Conservation (phyloP, 2,888 invertebrate species). For the Eupithecia subumbrata region DNA sequence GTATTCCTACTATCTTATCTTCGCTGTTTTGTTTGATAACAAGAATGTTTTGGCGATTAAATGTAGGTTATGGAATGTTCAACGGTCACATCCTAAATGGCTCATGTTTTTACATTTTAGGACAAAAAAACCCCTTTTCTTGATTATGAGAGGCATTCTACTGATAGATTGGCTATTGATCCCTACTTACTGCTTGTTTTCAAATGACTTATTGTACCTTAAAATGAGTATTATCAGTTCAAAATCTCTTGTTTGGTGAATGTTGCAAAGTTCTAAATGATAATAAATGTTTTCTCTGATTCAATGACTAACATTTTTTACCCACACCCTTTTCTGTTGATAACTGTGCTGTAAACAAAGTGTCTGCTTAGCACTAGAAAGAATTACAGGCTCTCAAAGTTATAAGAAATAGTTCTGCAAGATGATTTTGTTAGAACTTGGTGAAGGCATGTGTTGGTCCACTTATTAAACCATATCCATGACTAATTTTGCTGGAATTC, state of each 20-base stretch:
- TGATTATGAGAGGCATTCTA: slow-evolving; percentile 44
- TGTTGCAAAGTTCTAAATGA: slow-evolving; percentile 19
- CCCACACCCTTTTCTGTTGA: slow-evolving; percentile 45
- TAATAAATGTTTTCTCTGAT: slow-evolving; percentile 15
- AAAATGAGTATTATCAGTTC: background rate
- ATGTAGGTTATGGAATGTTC: slow-evolving; percentile 71
- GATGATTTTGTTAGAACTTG: background rate
- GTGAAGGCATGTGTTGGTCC: background rate
- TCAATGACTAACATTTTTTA: slow-evolving; percentile 58
- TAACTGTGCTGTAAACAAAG: slow-evolving; percentile 48
- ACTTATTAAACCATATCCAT: background rate
- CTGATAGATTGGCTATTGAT: slow-evolving; percentile 39
- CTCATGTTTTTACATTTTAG: slow-evolving; percentile 75
- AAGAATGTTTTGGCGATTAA: slow-evolving; percentile 56
- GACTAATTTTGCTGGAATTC: background rate
- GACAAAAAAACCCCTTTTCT: slow-evolving; percentile 57
- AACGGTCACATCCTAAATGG: slow-evolving; percentile 51
- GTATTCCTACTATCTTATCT: slow-evolving; percentile 72
- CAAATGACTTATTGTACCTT: slow-evolving; percentile 12
- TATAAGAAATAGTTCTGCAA: background rate
- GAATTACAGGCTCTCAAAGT: background rate
- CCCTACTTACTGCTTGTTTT: slow-evolving; percentile 5
- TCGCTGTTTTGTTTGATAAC: slow-evolving; percentile 60
- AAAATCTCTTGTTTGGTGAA: slow-evolving; percentile 25
- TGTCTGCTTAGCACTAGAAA: background rate